Conservation (phyloP, 2,888 invertebrate genomes). For the Drosophila suboccidentalis region DNA sequence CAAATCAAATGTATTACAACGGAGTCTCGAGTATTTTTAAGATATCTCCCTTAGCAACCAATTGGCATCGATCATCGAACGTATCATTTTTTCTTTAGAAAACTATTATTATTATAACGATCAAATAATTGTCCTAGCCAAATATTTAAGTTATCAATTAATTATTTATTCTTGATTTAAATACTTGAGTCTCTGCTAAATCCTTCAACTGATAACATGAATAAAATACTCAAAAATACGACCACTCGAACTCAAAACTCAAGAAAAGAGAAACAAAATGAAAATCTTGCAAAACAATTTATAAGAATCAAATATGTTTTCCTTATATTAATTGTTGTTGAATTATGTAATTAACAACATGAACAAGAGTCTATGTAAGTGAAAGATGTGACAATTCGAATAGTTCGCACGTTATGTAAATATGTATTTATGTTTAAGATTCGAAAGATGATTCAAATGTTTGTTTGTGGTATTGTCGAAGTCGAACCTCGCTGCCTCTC, state of each 20-base stretch:
- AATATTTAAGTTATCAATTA: slow-evolving; percentile 25
- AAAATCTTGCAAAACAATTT: slow-evolving; percentile 60
- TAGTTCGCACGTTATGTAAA: slow-evolving; percentile 58
- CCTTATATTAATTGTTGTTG: slow-evolving; percentile 12
- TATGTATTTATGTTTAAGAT: slow-evolving; percentile 48
- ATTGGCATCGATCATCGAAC: slow-evolving; percentile 31
- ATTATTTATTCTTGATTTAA: slow-evolving; percentile 38
- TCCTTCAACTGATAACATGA: slow-evolving; percentile 38
- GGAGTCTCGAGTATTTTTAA: slow-evolving; percentile 77
- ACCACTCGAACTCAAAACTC: slow-evolving; percentile 48
- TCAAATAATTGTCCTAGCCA: slow-evolving; percentile 34
- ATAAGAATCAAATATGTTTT: slow-evolving; percentile 21
- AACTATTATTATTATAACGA: slow-evolving; percentile 10
- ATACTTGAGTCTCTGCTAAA: slow-evolving; percentile 76
- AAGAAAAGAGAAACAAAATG: slow-evolving; percentile 30
- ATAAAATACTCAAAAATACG: slow-evolving; percentile 73
- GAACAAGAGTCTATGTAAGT: slow-evolving; percentile 40
- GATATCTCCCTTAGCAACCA: slow-evolving; percentile 26
- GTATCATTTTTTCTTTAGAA: slow-evolving; percentile 5
- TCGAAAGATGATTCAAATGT: slow-evolving; percentile 17
- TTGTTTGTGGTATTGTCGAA: slow-evolving; percentile 55
- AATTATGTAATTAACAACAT: slow-evolving; percentile 9
- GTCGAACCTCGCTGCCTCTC: slow-evolving; percentile 84
- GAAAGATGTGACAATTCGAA: slow-evolving; percentile 51
- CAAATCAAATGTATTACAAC: slow-evolving; percentile 68